Evolutionary conservation across 1,140 invertebrate species (phyloP), one percentile per base, ranked within the genome.

Genomic region (Drosophila lowei): DNA sequence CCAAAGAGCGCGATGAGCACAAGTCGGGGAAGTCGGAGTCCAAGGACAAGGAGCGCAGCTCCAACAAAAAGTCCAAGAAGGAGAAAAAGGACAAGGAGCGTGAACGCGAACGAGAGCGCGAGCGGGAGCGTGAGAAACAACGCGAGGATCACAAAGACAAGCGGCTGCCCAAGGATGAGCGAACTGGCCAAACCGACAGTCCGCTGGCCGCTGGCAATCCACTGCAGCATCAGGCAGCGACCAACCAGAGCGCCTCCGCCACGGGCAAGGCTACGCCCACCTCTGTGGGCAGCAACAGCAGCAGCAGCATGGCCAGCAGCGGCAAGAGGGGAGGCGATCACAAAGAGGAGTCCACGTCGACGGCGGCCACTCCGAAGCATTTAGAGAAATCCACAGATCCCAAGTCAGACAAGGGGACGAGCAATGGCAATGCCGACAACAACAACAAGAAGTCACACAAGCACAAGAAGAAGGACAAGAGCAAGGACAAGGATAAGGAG

Each of bases 401-500:
- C 4, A 81, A 71, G 13, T 2, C 30, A 0, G 77, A 80, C 2
- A 85, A 84, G 47, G 13, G 54, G 6, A 65, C 66, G 5, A 83
- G 62, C 48, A 88, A 92, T 50, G 92, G 92, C 73, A 92, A 92
- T 70, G 18, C 55, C 41, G 77, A 77, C 2, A 56, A 55, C 42
- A 21, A 72, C 11, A 52, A 54, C 34, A 93, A 93, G 85, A 93
- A 93, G 57, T 91, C 92, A 58, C 93, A 94, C 72, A 94, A 93
- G 72, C 93, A 94, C 77, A 93, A 93, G 68, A 94, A 93, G 75
- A 93, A 93, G 83, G 93, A 94, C 7, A 94, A 94, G 72, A 89
- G 90, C 47, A 91, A 90, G 66, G 90, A 93, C 60, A 88, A 91
- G 72, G 84, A 90, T 6, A 90, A 83, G n/a, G 83, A 90, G 57